Conservation (phyloP, 2,113 vertebrate genomes). For the Peucedramus taeniatus region DNA sequence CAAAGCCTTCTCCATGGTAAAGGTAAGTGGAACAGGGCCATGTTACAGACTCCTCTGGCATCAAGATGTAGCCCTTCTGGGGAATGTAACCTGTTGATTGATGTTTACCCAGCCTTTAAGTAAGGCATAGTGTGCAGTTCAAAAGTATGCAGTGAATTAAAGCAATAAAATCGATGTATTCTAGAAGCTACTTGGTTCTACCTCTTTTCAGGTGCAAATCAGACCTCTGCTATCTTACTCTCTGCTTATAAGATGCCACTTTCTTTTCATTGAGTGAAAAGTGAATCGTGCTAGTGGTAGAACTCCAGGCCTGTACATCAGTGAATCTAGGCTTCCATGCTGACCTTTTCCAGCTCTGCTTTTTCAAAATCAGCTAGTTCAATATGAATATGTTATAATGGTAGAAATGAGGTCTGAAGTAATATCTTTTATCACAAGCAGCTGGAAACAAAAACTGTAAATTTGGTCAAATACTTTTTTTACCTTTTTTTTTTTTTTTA, state of each 20-base stretch:
- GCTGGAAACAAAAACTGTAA: background rate
- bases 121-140: background rate
- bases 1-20: fast-evolving
- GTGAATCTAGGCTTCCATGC: background rate
- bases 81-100: background rate
- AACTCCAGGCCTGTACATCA: background rate
- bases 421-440: background rate
- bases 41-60: background rate
- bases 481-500: background rate
- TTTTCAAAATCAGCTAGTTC: background rate
- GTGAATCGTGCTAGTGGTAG: fast-evolving
- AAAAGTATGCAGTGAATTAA: background rate
- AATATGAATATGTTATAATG: background rate
- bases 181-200: background rate
- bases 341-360: background rate
- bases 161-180: background rate
- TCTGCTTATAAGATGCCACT: background rate
- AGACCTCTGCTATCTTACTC: background rate
- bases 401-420: background rate
- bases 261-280: background rate
- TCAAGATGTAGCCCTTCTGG: background rate
- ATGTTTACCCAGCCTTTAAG: background rate
- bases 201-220: background rate
- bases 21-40: background rate
- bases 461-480: background rate